Evolutionary conservation across 1,140 invertebrate species (phyloP), one percentile per base, ranked within the genome.

Genomic region (Lordiphosa mommai): DNA sequence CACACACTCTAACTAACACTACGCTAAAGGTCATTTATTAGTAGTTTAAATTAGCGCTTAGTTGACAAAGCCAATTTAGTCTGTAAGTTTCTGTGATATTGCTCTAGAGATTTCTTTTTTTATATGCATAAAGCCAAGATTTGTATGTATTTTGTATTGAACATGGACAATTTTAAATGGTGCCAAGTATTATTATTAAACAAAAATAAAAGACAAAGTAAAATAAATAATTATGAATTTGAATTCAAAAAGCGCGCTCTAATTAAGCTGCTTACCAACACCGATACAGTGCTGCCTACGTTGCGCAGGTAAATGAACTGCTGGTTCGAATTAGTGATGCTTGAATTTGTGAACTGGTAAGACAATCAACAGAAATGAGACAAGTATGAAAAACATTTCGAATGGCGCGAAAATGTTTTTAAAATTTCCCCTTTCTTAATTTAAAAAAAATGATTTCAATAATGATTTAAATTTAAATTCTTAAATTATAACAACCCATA

Each of bases 31-130:
- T 71, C 57, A 70, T 53, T 40, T 38, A 52, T 36, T 55, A 50
- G 8, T 41, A 63, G 36, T 34, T 50, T 59, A 29, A 13, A 43
- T 20, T 27, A 53, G 40, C 32, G 27, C 32, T 17, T 38, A 59
- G 20, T 82, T 61, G 58, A 71, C 76, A 80, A 55, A 43, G 55
- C 77, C 76, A 84, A 68, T 82, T 43, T 82, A 82, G 53, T 55
- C 72, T 37, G 1, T 82, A 82, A 72, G 77, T 57, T 76, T 52
- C 77, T 82, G 76, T 82, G 76, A 82, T 82, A 82, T 82, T 84
- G 77, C 67, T 82, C 72, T 82, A 72, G 64, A 64, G 56, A 76
- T 67, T 67, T 73, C 57, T 61, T 55, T 63, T 23, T 66, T 23
- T 63, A 57, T 58, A 60, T 46, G 40, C 67, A 50, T 32, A 60